Evolutionary conservation across 2,797 vertebrate species (phyloP).

Genomic region (Anisognathus igniventris): DNA sequence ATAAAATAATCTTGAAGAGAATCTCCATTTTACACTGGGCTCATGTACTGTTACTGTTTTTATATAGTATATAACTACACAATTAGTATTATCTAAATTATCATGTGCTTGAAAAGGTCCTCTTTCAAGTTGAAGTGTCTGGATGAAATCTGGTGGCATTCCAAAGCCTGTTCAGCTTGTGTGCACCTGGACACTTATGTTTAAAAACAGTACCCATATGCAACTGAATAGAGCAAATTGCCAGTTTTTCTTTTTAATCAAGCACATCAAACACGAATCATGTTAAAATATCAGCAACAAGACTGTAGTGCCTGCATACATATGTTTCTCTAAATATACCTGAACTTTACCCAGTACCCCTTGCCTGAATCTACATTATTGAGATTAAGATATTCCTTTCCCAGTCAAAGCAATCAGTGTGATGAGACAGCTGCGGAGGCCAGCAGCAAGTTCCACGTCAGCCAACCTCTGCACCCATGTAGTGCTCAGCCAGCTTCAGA

Average conservation of each 20-base stretch:
- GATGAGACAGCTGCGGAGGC: background rate
- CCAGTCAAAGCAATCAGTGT: background rate
- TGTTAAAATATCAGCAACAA: background rate
- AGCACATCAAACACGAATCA: background rate
- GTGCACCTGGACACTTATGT: background rate
- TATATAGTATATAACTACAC: background rate
- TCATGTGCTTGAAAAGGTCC: background rate
- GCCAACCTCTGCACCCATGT: background rate
- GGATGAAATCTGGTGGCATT: background rate
- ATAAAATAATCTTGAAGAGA: background rate
- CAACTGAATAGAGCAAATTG: background rate
- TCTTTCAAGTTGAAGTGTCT: background rate
- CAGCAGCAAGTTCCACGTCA: background rate
- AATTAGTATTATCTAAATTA: background rate
- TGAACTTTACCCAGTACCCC: background rate
- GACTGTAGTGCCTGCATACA: background rate
- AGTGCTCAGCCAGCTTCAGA: background rate
- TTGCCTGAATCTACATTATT: background rate
- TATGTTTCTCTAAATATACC: background rate
- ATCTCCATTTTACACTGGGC: background rate
- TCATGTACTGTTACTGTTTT: background rate
- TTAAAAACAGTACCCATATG: background rate
- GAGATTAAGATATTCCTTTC: background rate
- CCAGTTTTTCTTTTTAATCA: background rate
- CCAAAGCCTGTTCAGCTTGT: background rate